Base-by-base conservation (phyloP, 2,888 invertebrate species). In the Allacma fusca region DNA sequence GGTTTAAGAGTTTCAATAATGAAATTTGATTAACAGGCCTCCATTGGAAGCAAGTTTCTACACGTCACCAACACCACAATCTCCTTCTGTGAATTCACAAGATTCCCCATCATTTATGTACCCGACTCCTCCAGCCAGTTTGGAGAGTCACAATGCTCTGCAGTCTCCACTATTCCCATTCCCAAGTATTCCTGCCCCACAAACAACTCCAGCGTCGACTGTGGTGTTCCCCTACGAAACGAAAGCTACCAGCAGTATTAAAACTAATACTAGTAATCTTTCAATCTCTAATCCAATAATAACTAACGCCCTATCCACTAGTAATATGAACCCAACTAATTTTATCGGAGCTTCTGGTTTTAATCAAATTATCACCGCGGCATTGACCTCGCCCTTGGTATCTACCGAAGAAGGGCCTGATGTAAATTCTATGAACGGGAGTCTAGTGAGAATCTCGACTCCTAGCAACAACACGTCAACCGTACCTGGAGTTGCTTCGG, bases 111-210 rank as follows among this genome's bases (percentile, higher is more conserved):
- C 92, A 50, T 89, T 94, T 84, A 91, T 93, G 26, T 95, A 94
- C 86, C 94, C 95, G 1, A 95, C 95, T 12, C 95, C 95, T 26
- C 94, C 95, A 4, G 94, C 94, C 0, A 94, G 94, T 83, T 94
- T 94, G 84, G 94, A 94, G 87, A 93, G 93, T 26, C 91, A 92
- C 79, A 80, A 91, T 91, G 80, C 92, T 92, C 26, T 86, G 84
- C 82, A 82, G 50, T 81, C 80, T 67, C 90, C 40, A 88, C 88
- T 85, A 85, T 81, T 89, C 88, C 86, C 92, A 88, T 85, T 90
- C 91, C 82, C 88, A 90, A 85, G 90, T 90, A 71, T 89, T 67
- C 81, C 80, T 23, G 40, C 90, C 2, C 86, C 87, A 57, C 21
- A 23, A 26, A 67, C 73, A 43, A 62, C 80, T 67, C 40, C 80